phyloP scores from a whole-genome alignment of 35 echinoderm and acorn worm species.

The Ptychodera flava region DNA sequence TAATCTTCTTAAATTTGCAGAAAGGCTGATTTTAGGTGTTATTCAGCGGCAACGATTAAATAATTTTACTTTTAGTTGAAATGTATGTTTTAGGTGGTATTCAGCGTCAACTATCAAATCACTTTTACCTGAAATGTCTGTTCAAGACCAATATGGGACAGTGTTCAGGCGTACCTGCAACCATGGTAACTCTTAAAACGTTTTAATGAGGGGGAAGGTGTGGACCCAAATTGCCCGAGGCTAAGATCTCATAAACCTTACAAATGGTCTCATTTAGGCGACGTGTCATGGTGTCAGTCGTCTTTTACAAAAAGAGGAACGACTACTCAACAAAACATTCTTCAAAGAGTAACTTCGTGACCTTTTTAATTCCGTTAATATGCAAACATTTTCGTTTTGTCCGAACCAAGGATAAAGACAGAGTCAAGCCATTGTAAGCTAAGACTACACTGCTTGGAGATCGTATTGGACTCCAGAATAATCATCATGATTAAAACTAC shows the following conservation, averaged over 20 bases:
- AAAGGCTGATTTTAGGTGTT: too few species aligned
- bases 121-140: too few species aligned
- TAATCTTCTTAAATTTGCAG: too few species aligned
- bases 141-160: neutral
- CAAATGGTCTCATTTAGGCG: neutral
- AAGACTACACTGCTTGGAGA: too few species aligned
- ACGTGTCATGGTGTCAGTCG: neutral
- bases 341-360: neutral
- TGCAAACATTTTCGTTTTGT: too few species aligned
- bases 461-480: too few species aligned
- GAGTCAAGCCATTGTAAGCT: too few species aligned
- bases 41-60: too few species aligned
- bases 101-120: too few species aligned
- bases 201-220: neutral
- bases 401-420: neutral
- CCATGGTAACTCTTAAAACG: neutral
- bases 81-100: too few species aligned
- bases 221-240: neutral
- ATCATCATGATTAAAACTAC: too few species aligned
- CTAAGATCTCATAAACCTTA: neutral
- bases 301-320: neutral
- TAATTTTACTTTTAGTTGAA: too few species aligned
- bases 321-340: neutral
- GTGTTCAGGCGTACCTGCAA: neutral
- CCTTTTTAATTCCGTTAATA: neutral